These are phyloP conservation scores for Tichodroma muraria DNA, from an alignment of 2,113 vertebrate species.

Conservation along the genomic window DNA sequence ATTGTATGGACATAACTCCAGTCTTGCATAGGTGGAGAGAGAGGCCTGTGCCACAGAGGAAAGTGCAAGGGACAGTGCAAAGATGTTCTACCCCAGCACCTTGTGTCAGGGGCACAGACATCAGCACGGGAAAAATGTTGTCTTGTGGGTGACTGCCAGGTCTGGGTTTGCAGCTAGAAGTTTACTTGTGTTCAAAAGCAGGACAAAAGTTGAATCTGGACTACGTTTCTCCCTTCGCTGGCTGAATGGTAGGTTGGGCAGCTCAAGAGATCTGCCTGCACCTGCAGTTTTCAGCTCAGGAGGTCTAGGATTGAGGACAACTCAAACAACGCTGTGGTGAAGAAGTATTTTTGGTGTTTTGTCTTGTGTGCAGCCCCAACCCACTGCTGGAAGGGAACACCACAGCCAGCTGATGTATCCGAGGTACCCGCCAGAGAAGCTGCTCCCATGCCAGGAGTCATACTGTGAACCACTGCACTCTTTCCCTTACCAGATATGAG, in stretches of 20 bases:
- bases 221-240: not conserved
- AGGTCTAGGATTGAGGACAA: not conserved
- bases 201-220: not conserved
- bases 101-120: not conserved
- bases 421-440: fast-evolving
- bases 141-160: not conserved
- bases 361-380: not conserved
- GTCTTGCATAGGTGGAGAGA: not conserved
- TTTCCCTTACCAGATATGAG: not conserved
- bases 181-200: not conserved
- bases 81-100: not conserved
- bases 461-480: not conserved
- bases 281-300: not conserved
- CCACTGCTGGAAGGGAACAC: not conserved
- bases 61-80: not conserved
- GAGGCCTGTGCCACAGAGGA: not conserved
- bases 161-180: not conserved
- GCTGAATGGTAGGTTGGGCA: not conserved
- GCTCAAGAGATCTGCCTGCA: not conserved
- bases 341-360: not conserved
- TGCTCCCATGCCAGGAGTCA: not conserved
- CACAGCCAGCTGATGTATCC: not conserved
- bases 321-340: not conserved
- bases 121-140: not conserved
- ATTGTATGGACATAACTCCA: not conserved